Evolutionary conservation across 2,888 invertebrate species (phyloP), one percentile per base, ranked within the genome.

Genomic region (Epistrophe eligans): DNA sequence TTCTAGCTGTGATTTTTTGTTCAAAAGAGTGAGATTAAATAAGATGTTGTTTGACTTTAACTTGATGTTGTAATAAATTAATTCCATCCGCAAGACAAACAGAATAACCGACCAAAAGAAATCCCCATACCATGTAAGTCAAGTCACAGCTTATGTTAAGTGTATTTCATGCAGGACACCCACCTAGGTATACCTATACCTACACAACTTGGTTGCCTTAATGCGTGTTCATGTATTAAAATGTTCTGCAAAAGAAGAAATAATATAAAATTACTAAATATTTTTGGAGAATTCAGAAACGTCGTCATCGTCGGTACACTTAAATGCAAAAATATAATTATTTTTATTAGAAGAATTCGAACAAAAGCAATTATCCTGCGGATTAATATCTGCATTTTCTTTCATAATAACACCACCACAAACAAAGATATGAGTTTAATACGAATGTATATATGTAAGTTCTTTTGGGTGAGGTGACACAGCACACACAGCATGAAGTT

Each of bases 321-420:
- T 17, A 58, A 58, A 38, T n/a, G n/a, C n/a, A n/a, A n/a, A n/a
- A n/a, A n/a, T n/a, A n/a, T 58, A 17, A 17, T 11, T 58, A 10
- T 17, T 17, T 79, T 77, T 38, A 82, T 77, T 67, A 64, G 48
- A 64, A 77, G 62, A 82, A 85, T 82, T 77, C 70, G 62, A 67
- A 82, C 73, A 74, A 74, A 81, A 82, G 77, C 77, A 82, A 85
- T 82, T 81, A 81, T 82, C 81, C 67, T 73, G 73, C 72, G 77
- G 81, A 60, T 85, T 82, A 77, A 77, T 84, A 81, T 77, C 76
- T 84, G 76, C 80, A 84, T 80, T 80, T 76, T 80, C 64, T 48
- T 80, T 74, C 70, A 67, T 72, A 60, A 81, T 55, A 71, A 55
- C 45, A 43, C 9, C 4, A 40, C 19, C 38, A 7, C 11, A 74